Evolutionary conservation across 2,113 vertebrate species (phyloP), one percentile per base, ranked within the genome.

Genomic region (Illadopsis cleaveri): DNA sequence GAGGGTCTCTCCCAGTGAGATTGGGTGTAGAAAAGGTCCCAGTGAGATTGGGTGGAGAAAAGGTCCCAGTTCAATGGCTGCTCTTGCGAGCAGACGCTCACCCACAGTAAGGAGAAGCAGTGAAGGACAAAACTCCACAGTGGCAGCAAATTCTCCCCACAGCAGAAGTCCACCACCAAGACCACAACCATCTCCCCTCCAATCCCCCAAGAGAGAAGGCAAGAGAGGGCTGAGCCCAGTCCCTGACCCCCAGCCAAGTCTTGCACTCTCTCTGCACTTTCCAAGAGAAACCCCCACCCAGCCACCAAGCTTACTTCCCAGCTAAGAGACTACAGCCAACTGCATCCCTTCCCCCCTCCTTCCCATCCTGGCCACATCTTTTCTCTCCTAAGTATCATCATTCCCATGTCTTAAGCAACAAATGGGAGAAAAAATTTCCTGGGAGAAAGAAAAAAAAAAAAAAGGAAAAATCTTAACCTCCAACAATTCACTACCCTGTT

Each of bases 211-310:
- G n/a, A 27, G 18, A 35, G 40, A 56, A 44, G 31, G 17, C 0
- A 2, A 20, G 30, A 72, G 12, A 54, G 9, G 17, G 22, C 17
- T 72, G 51, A 72, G 38, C 17, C 13, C 51, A 56, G 7, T 6
- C 31, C 23, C 31, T 44, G 23, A n/a, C 13, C 17, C 12, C 23
- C 31, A 18, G 48, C 48, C 20, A 31, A 12, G 35, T 17, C 20
- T 38, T 1, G 2, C 5, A 3, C 20, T 23, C 22, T 30, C 2
- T 2, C 2, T 2, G 21, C 68, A 70, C 20, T 38, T 51, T 11
- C 48, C 35, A 53, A 31, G 20, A 40, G 27, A 53, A 51, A 70
- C 45, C 19, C 20, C 45, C 45, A 47, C 45, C 5, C 45, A 28
- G n/a, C 27, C n/a, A 50, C n/a, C n/a, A 69, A 37, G 45, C 18